Evolutionary conservation across 2,888 invertebrate species (phyloP).

Genomic region (Parascotia fuliginaria): DNA sequence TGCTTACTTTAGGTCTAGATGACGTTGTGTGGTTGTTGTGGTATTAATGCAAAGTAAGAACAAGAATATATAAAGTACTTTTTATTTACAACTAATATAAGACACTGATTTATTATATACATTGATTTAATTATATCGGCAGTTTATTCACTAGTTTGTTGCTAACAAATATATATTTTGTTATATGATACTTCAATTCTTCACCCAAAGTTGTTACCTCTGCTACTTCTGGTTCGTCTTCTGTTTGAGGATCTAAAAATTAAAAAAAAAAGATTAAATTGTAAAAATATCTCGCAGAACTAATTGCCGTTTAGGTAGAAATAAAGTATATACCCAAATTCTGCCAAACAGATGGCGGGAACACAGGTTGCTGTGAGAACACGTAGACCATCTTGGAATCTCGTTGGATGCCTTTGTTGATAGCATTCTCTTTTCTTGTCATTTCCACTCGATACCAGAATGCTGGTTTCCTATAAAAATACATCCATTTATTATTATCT

Average conservation of each 20-base stretch:
- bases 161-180: constrained; percentile 68
- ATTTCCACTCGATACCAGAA: constrained; percentile 76
- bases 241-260: constrained; percentile 67
- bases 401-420: constrained; percentile 52
- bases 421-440: constrained; percentile 56
- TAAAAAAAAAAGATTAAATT: neutral
- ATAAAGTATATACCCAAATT: constrained; percentile 59
- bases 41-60: no score
- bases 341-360: constrained; percentile 79
- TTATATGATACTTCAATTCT: constrained; percentile 70
- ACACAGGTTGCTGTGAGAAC: constrained; percentile 77
- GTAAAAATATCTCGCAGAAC: neutral
- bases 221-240: constrained; percentile 68
- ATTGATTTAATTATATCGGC: constrained; percentile 31
- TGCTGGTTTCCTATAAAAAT: constrained; percentile 68
- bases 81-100: constrained; percentile 10
- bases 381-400: constrained; percentile 65
- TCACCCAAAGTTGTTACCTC: constrained; percentile 70
- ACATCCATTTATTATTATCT: neutral
- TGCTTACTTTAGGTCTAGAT: no score
- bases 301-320: no score
- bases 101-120: constrained; percentile 16
- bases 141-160: constrained; percentile 64
- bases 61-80: no score
- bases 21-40: no score